Evolutionary conservation across 2,797 vertebrate species (phyloP).

Genomic region (Chiloscyllium punctatum): DNA sequence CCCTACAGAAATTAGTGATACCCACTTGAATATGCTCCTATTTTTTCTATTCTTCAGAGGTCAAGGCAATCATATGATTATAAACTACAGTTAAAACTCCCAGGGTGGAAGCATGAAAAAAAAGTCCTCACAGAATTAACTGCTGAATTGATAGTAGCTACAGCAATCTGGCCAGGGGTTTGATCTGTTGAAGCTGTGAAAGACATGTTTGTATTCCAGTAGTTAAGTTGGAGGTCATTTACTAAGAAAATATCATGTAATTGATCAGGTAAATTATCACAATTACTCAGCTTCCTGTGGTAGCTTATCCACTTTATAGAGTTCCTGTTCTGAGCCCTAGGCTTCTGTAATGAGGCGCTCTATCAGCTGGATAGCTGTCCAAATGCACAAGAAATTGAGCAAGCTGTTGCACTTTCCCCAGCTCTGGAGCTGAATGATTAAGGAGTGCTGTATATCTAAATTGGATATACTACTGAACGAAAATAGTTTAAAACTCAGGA

Average conservation of each 20-base stretch:
- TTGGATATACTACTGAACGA: not conserved
- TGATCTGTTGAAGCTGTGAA: not conserved
- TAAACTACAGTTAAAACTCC: not conserved
- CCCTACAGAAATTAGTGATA: not conserved
- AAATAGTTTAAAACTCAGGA: not conserved
- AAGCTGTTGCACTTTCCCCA: not conserved
- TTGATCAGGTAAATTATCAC: constrained; percentile 8
- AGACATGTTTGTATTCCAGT: not conserved
- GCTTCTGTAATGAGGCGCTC: not conserved
- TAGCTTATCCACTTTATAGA: not conserved
- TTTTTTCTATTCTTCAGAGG: not conserved
- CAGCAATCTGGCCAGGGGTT: not conserved
- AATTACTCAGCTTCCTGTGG: not conserved
- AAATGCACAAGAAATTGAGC: constrained; percentile 1
- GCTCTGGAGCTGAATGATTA: not conserved
- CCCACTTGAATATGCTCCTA: not conserved
- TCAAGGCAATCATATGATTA: not conserved
- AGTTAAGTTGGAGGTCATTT: not conserved
- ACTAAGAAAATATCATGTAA: not conserved
- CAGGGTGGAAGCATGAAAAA: not conserved
- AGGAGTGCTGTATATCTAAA: not conserved
- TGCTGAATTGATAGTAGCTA: not conserved
- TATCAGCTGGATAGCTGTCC: not conserved
- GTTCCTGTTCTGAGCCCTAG: not conserved
- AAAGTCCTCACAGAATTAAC: not conserved